Percentiles rank a stretch among this genome's conserved stretches.
Evolutionary conservation across 30 jellyfish, hydroid and myxozoan species (phyloP).

Genomic region (Phacellophora camtschatica): DNA sequence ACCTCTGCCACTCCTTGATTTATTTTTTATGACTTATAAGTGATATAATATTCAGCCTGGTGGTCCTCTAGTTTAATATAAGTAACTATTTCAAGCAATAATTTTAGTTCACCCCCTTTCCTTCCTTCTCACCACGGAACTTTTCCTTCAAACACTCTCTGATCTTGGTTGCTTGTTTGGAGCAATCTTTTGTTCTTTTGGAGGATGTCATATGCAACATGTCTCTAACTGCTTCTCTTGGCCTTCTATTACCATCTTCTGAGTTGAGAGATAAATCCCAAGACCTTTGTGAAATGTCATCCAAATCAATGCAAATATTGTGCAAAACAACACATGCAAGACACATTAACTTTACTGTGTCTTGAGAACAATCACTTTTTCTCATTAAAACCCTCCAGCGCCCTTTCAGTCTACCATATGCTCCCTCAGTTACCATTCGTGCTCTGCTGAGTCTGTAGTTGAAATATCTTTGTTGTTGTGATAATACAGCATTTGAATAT

Average conservation of each 20-base stretch:
- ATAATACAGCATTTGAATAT: conserved; percentile 17
- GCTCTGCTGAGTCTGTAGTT: conserved; percentile 37
- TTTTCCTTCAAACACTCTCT: not conserved
- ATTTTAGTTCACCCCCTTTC: too few species aligned
- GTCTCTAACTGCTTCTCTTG: conserved; percentile 31
- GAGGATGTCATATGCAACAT: conserved; percentile 23
- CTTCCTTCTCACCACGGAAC: conserved; percentile 3
- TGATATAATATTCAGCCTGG: too few species aligned
- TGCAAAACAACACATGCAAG: conserved; percentile 42
- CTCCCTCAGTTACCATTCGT: conserved; percentile 50
- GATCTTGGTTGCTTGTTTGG: not conserved
- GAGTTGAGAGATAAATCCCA: conserved; percentile 37
- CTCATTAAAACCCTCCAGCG: conserved; percentile 33
- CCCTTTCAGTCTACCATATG: conserved; percentile 49
- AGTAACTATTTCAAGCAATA: too few species aligned
- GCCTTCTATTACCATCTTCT: not conserved
- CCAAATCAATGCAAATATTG: conserved; percentile 32
- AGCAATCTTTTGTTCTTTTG: not conserved
- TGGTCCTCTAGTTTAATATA: too few species aligned
- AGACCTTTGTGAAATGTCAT: conserved; percentile 21
- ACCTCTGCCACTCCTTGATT: too few species aligned
- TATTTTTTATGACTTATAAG: too few species aligned
- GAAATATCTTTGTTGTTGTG: conserved; percentile 27
- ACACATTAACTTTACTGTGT: not conserved
- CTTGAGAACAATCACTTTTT: conserved; percentile 5